Evolutionary conservation across 2,888 invertebrate genomes (phyloP).

Genomic region (Pterobdella sp.): DNA sequence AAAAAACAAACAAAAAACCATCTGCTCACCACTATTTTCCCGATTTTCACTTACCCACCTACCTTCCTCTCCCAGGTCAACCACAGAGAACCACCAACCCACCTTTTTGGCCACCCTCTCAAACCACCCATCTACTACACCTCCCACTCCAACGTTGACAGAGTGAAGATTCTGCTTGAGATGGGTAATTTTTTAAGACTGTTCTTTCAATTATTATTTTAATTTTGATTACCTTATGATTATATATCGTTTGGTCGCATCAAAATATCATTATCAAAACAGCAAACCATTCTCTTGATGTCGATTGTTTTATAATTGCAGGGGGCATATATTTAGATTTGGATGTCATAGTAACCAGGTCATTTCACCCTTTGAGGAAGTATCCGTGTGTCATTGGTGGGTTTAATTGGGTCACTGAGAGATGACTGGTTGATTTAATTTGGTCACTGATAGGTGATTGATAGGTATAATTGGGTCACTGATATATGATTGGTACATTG

Average conservation of each 20-base stretch:
- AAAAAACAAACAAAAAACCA: background rate
- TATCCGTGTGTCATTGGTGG: conserved; percentile 36
- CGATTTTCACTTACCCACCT: background rate
- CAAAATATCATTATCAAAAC: too few relatives aligned
- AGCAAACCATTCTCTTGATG: too few relatives aligned
- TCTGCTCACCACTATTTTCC: background rate
- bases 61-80: conserved; percentile 25
- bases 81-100: conserved; percentile 36
- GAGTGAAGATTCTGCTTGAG: conserved; percentile 38
- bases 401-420: background rate
- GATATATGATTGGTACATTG: background rate
- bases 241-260: too few relatives aligned
- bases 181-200: too few relatives aligned
- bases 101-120: conserved; percentile 36
- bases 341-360: conserved; percentile 36
- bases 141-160: conserved; percentile 40
- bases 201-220: too few relatives aligned
- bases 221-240: too few relatives aligned
- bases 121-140: conserved; percentile 39
- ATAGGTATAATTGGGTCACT: background rate
- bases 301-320: too few relatives aligned
- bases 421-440: background rate
- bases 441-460: conserved; percentile 8
- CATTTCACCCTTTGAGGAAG: conserved; percentile 37
- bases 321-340: conserved; percentile 40